Evolutionary conservation across 1,140 invertebrate species (phyloP), one percentile per base, ranked within the genome.

Genomic region (Protaetia brevitarsis): DNA sequence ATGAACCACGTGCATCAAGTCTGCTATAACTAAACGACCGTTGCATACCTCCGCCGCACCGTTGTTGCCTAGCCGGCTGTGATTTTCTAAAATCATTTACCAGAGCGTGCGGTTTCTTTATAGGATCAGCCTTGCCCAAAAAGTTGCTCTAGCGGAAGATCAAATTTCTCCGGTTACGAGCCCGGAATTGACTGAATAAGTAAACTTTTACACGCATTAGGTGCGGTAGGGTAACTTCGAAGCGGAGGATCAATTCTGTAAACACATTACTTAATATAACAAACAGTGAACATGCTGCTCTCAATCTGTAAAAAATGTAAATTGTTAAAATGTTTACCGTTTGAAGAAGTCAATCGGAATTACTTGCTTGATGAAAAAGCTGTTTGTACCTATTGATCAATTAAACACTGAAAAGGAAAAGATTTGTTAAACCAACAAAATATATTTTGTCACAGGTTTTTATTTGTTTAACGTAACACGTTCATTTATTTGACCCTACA

Each of bases 121-220:
- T 51, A 19, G 41, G 16, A 51, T 51, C 16, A 51, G 16, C 41
- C 16, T 23, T 51, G 41, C 16, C 16, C 41, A 45, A 51, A 51
- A 51, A 51, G 41, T 51, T 23, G 16, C 11, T 51, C 41, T 51
- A 51, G 41, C 41, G 41, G 41, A 51, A 51, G 16, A 19, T 34
- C 4, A 34, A 34, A 34, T 6, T 51, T 51, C 41, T 51, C 26
- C 19, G 16, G 41, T 21, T 51, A 51, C 21, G 26, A 51, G 41
- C 41, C 5, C 11, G 19, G 41, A 51, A 51, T 23, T 6, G 11
- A 51, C 2, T n/a, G 41, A 51, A 51, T 51, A 51, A 51, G 16
- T 51, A 51, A n/a, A 51, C 41, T 51, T 51, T 51, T 51, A 51
- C 41, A 23, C 41, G 41, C 19, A 21, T 51, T 51, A 51, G 41